Percentiles rank a stretch among this genome's conserved stretches.
These are phyloP conservation scores for Falco cherrug DNA, from an alignment of 2,797 vertebrate genomes.

Conservation along the genomic window DNA sequence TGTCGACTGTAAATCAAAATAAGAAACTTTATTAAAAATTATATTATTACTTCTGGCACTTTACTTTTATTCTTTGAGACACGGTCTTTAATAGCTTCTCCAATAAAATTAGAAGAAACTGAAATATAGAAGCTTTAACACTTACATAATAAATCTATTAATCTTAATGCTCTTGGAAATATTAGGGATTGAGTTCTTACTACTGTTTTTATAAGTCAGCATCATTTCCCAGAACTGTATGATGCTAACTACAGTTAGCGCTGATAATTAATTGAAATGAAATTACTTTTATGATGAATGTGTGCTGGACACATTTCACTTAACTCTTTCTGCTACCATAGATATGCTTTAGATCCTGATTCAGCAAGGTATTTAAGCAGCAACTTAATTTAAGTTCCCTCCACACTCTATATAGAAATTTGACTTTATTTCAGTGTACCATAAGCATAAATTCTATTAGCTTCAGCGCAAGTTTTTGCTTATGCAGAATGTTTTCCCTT, in stretches of 20 bases:
- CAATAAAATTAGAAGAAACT: background rate
- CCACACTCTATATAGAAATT: background rate
- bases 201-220: constrained; percentile 23
- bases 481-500: background rate
- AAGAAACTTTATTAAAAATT: constrained; percentile 18
- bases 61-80: background rate
- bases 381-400: background rate
- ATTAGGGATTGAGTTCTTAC: background rate
- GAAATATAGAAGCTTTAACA: background rate
- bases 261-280: background rate
- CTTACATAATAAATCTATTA: background rate
- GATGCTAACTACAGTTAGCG: background rate
- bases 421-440: background rate
- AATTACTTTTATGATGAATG: background rate
- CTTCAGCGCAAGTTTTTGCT: background rate
- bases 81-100: background rate
- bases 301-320: background rate
- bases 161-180: constrained; percentile 9
- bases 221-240: constrained; percentile 29
- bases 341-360: background rate
- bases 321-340: background rate
- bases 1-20: constrained; percentile 18
- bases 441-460: background rate
- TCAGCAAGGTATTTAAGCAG: background rate
- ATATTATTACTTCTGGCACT: background rate